Conservation (phyloP, 37 sponge, comb jelly and placozoan species). For the Beroe ovata region DNA sequence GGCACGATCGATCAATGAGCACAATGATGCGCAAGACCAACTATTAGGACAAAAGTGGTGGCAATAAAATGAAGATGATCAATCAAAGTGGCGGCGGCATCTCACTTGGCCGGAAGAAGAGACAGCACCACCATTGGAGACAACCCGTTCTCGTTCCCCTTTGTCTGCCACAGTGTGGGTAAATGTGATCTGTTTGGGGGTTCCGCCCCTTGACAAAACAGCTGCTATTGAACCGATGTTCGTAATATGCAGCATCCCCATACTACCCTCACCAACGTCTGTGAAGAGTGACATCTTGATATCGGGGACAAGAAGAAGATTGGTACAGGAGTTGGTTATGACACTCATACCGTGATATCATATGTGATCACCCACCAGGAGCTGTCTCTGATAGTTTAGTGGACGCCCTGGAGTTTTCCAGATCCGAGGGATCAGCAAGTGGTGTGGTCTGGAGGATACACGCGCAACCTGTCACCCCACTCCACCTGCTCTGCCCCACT, state of each 20-base stretch:
- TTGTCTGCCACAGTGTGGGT: constrained; percentile 28
- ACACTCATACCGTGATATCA: too few species aligned
- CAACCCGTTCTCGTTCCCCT: constrained; percentile 19
- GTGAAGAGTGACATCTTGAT: too few species aligned
- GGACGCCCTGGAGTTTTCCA: neutral
- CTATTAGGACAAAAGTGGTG: too few species aligned
- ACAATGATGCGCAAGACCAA: too few species aligned
- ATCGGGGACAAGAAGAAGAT: too few species aligned
- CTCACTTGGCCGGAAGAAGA: constrained; percentile 48
- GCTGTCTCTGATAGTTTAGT: neutral
- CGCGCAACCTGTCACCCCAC: constrained; percentile 34
- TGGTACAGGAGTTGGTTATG: too few species aligned
- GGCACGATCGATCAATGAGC: too few species aligned
- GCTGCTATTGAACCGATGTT: constrained; percentile 26
- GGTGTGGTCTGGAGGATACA: constrained; percentile 32
- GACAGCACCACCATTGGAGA: constrained; percentile 39
- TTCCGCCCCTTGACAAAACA: neutral
- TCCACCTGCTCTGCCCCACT: constrained; percentile 61
- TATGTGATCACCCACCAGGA: too few species aligned
- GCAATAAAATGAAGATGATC: too few species aligned
- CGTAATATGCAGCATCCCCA: constrained; percentile 8
- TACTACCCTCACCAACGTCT: neutral
- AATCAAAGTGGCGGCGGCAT: too few species aligned
- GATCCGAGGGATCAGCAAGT: too few species aligned
- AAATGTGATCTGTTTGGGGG: constrained; percentile 32